Conservation (phyloP, 2,113 vertebrate genomes). For the Ailuropoda melanoleuca region DNA sequence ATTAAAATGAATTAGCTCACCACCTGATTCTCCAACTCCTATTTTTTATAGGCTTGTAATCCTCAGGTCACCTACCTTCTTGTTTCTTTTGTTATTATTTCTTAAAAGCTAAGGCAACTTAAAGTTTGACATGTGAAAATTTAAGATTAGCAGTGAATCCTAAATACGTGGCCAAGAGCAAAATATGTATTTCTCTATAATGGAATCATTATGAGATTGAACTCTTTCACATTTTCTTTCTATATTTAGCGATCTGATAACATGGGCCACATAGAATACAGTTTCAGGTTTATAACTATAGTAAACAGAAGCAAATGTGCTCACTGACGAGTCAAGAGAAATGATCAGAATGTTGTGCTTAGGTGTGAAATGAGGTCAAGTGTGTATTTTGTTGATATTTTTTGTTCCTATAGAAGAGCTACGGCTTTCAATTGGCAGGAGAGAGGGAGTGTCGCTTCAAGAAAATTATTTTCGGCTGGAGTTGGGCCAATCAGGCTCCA, state of each 20-base stretch:
- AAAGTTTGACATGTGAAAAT: slow-evolving; percentile 67
- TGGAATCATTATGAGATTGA: slow-evolving; percentile 41
- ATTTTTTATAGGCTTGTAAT: slow-evolving; percentile 73
- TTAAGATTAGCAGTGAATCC: slow-evolving; percentile 73
- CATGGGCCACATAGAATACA: slow-evolving; percentile 2
- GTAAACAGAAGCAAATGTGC: slow-evolving; percentile 73
- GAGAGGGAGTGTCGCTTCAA: background rate
- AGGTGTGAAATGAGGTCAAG: slow-evolving; percentile 59
- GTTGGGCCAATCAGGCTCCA: background rate
- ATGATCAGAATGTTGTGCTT: background rate
- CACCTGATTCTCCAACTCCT: slow-evolving; percentile 76
- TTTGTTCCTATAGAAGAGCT: background rate
- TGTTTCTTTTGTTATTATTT: slow-evolving; percentile 78
- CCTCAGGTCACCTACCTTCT: slow-evolving; percentile 67
- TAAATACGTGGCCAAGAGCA: slow-evolving; percentile 48
- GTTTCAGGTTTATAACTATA: background rate
- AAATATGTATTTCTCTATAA: slow-evolving; percentile 73
- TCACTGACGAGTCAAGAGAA: slow-evolving; percentile 27
- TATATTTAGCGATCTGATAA: slow-evolving; percentile 58
- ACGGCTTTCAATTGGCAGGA: slow-evolving; percentile 31
- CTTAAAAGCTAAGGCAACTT: slow-evolving; percentile 76
- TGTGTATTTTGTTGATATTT: slow-evolving; percentile 47
- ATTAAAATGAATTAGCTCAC: slow-evolving; percentile 66
- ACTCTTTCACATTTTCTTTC: slow-evolving; percentile 58
- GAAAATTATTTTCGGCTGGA: slow-evolving; percentile 47